Evolutionary conservation across 1,140 invertebrate genomes (phyloP).

Genomic region (Drosophila auraria): DNA sequence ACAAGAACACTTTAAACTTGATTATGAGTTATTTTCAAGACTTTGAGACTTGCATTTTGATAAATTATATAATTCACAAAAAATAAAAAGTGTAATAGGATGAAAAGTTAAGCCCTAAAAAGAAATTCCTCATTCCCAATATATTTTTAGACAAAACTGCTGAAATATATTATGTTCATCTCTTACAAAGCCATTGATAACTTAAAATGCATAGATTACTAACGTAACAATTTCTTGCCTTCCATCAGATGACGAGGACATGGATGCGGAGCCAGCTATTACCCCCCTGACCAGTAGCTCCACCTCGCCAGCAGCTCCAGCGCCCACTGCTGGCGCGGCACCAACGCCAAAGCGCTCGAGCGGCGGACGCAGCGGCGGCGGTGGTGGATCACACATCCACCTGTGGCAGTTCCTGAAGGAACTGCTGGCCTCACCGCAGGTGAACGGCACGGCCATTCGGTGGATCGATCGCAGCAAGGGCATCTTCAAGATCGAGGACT

Average conservation of each 20-base stretch:
- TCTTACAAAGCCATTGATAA: not conserved
- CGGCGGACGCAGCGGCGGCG: constrained; percentile 87
- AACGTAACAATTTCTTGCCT: constrained; percentile 18
- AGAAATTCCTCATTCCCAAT: too few species aligned
- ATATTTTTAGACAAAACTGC: not conserved
- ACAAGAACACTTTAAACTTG: not conserved
- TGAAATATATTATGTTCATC: not conserved
- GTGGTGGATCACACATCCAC: constrained; percentile 95
- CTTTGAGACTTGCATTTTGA: not conserved
- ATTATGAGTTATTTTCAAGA: not conserved
- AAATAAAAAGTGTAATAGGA: too few species aligned
- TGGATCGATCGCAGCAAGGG: constrained; percentile 98
- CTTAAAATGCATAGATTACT: too few species aligned
- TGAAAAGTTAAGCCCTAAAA: too few species aligned
- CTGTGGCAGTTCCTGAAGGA: constrained; percentile 99
- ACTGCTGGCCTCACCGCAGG: constrained; percentile 93
- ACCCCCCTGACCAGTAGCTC: constrained; percentile 37
- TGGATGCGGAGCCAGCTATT: constrained; percentile 57
- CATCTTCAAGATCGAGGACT: constrained; percentile 99
- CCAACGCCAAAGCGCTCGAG: constrained; percentile 49
- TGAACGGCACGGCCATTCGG: constrained; percentile 96
- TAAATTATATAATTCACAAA: not conserved
- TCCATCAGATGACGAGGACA: constrained; percentile 87
- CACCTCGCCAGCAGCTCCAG: constrained; percentile 34
- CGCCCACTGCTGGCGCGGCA: constrained; percentile 10